A percentile compares a stretch with the other conserved stretches of the same genome.
Evolutionary conservation across 2,113 vertebrate genomes (phyloP).

Genomic region (Pampusana beccarii): DNA sequence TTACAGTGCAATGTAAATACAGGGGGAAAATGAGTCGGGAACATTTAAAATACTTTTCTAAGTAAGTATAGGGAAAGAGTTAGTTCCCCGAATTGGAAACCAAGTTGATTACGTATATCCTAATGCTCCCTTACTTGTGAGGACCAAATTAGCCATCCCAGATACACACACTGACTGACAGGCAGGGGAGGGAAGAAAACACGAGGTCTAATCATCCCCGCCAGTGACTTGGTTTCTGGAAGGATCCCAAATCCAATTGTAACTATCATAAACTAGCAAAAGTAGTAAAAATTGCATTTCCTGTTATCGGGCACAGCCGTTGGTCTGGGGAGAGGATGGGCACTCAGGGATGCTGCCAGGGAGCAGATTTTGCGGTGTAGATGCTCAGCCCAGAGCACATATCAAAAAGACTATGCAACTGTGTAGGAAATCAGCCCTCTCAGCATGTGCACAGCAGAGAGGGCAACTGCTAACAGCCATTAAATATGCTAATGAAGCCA

Average conservation of each 20-base stretch:
- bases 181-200: background rate
- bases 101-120: background rate
- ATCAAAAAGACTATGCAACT: background rate
- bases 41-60: background rate
- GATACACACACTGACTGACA: background rate
- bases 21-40: background rate
- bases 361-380: background rate
- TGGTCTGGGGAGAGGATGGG: background rate
- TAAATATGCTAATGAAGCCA: background rate
- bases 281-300: background rate
- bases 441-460: background rate
- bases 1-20: background rate
- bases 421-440: background rate
- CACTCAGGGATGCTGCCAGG: background rate
- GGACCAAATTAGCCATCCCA: background rate
- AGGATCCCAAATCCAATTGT: background rate
- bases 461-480: background rate
- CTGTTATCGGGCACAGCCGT: background rate
- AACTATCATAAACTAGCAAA: background rate
- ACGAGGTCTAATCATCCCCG: background rate
- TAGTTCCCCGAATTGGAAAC: background rate
- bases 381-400: accelerated
- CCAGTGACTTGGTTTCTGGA: background rate
- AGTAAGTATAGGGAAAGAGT: background rate
- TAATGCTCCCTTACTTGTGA: background rate